These are phyloP conservation scores for Aplysia californica DNA, from an alignment of 1,140 invertebrate species.

Conservation along the genomic window DNA sequence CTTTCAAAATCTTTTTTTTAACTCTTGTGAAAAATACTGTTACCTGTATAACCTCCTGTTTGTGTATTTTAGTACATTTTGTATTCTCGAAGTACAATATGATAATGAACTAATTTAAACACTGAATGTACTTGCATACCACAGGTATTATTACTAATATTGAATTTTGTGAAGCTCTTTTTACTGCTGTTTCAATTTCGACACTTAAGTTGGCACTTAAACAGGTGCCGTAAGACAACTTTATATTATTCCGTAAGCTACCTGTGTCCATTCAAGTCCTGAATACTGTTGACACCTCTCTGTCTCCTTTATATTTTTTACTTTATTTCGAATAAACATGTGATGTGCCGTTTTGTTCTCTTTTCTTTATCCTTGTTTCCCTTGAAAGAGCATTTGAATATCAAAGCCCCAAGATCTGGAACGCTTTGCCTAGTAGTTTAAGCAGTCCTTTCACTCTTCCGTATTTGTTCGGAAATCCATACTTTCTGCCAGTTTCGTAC, in stretches of 20 bases:
- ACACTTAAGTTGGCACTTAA: too few species aligned
- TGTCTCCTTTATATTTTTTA: neutral
- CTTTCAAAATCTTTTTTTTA: neutral
- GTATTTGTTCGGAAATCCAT: neutral
- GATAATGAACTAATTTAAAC: too few species aligned
- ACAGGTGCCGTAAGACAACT: neutral
- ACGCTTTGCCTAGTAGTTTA: neutral
- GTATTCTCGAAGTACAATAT: too few species aligned
- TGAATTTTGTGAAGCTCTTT: too few species aligned
- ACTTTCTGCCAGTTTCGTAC: neutral
- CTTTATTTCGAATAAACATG: neutral
- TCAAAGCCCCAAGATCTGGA: neutral
- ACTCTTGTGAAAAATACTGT: neutral
- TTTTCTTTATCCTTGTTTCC: neutral
- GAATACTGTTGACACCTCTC: neutral
- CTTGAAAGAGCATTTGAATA: neutral
- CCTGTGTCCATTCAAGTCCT: neutral
- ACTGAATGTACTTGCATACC: too few species aligned
- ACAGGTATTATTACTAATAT: too few species aligned
- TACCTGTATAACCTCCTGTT: neutral
- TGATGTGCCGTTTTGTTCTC: neutral
- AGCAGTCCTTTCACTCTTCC: too few species aligned
- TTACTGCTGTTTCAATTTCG: too few species aligned
- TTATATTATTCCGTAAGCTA: neutral
- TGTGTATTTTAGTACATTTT: neutral